phyloP scores from a whole-genome alignment of 2,888 invertebrate species.

The Pollenia angustigena region DNA sequence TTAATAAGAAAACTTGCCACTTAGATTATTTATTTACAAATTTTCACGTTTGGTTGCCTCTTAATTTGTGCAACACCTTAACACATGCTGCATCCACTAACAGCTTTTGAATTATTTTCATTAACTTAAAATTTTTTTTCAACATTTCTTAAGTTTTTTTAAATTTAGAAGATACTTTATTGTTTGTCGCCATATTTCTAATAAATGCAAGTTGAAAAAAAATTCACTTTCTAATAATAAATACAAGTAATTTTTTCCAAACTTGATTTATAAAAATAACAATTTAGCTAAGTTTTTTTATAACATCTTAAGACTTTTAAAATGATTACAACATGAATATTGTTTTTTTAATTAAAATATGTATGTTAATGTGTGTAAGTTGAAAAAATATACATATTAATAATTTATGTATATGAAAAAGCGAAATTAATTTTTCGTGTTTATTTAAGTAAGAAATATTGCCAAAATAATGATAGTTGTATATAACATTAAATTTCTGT shows the following conservation, averaged over 20 bases:
- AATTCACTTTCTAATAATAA: constrained; percentile 59
- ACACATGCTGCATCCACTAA: constrained; percentile 16
- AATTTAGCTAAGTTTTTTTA: constrained; percentile 16
- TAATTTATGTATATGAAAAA: constrained; percentile 19
- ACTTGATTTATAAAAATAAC: constrained; percentile 2
- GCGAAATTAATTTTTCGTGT: constrained; percentile 20
- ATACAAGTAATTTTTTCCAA: background rate
- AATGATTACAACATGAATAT: constrained; percentile 49
- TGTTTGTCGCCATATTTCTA: constrained; percentile 21
- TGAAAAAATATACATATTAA: background rate
- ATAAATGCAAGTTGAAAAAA: constrained; percentile 23
- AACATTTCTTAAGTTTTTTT: constrained; percentile 22
- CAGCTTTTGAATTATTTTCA: constrained; percentile 42
- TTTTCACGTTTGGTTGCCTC: constrained; percentile 62
- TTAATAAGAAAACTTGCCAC: constrained; percentile 5
- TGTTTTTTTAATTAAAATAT: constrained; percentile 28
- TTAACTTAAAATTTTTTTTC: constrained; percentile 56
- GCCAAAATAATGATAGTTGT: background rate
- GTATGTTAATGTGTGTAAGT: background rate
- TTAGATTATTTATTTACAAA: too few relatives aligned
- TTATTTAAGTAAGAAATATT: constrained; percentile 6
- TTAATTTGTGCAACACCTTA: constrained; percentile 49
- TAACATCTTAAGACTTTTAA: constrained; percentile 35
- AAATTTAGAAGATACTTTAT: constrained; percentile 19
- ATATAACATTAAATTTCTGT: too few relatives aligned